These are phyloP conservation scores for Eudemis profundana DNA, from an alignment of 2,888 invertebrate species.

Conservation along the genomic window DNA sequence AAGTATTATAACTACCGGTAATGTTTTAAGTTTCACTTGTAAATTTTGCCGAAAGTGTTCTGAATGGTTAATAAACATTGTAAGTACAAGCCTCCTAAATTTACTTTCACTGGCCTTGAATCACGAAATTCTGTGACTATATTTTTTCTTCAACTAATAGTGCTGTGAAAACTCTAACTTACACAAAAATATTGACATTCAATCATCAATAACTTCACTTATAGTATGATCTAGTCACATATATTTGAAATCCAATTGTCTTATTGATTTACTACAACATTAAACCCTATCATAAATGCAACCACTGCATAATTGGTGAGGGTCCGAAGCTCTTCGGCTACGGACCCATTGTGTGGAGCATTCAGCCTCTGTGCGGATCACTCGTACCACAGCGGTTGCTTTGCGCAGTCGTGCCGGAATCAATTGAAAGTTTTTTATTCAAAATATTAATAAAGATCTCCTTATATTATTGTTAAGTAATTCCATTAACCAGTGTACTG, in stretches of 20 bases:
- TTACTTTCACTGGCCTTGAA: slow-evolving; percentile 31
- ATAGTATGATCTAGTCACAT: slow-evolving; percentile 3
- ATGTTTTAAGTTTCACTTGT: slow-evolving; percentile 3
- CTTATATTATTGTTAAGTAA: slow-evolving; percentile 66
- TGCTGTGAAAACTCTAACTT: slow-evolving; percentile 2
- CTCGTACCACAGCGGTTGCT: slow-evolving; percentile 67
- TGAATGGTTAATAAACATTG: slow-evolving; percentile 1
- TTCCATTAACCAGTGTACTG: slow-evolving; percentile 67
- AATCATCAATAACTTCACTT: not conserved
- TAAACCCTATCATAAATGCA: slow-evolving; percentile 70
- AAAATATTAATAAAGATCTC: slow-evolving; percentile 61
- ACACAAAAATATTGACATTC: not conserved
- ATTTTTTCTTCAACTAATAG: not conserved
- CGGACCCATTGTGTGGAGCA: slow-evolving; percentile 71
- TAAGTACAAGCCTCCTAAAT: slow-evolving; percentile 3
- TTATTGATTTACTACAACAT: slow-evolving; percentile 73
- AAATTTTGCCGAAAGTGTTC: slow-evolving; percentile 1
- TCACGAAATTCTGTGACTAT: not conserved
- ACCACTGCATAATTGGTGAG: slow-evolving; percentile 61
- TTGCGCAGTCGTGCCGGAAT: slow-evolving; percentile 73
- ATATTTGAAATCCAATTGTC: slow-evolving; percentile 22
- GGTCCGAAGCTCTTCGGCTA: slow-evolving; percentile 65
- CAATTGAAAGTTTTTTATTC: slow-evolving; percentile 61
- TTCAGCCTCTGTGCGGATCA: slow-evolving; percentile 69
- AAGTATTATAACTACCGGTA: slow-evolving; percentile 4